A percentile compares a stretch with the other conserved stretches of the same genome.
These are phyloP conservation scores for Drosophila hamatofila DNA, from an alignment of 2,888 invertebrate species.

Conservation along the genomic window DNA sequence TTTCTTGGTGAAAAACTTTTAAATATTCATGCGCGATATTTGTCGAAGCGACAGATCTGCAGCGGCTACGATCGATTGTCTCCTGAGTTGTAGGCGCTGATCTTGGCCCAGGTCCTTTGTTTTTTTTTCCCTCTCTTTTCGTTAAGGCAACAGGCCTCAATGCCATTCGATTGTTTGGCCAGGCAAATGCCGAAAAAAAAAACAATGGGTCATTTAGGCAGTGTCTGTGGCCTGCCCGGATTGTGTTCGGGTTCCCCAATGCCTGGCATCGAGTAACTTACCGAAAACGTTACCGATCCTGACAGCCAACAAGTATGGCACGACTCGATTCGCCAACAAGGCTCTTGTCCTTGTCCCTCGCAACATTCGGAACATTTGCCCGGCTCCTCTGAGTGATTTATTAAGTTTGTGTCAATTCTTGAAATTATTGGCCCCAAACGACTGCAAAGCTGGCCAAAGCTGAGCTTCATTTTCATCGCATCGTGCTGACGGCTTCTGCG, in stretches of 20 bases:
- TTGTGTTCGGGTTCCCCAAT: slow-evolving; percentile 16
- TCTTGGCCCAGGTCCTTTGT: slow-evolving; percentile 47
- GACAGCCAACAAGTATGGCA: slow-evolving; percentile 83
- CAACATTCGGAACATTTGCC: slow-evolving; percentile 11
- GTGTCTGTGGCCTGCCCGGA: slow-evolving; percentile 20
- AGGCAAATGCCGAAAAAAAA: slow-evolving; percentile 52
- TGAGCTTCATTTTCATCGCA: slow-evolving; percentile 26
- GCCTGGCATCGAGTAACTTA: slow-evolving; percentile 36
- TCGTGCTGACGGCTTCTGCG: slow-evolving; percentile 76
- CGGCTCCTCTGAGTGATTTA: slow-evolving; percentile 78
- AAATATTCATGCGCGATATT: slow-evolving; percentile 79
- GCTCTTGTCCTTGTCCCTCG: slow-evolving; percentile 54
- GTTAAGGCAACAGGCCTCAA: slow-evolving; percentile 26
- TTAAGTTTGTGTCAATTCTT: slow-evolving; percentile 82
- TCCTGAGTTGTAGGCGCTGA: slow-evolving; percentile 42
- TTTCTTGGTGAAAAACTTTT: slow-evolving; percentile 50
- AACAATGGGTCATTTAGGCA: slow-evolving; percentile 77
- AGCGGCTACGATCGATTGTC: slow-evolving; percentile 70
- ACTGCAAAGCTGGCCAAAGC: slow-evolving; percentile 29
- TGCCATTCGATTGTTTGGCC: slow-evolving; percentile 72
- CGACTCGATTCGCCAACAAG: slow-evolving; percentile 58
- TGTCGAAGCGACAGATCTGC: slow-evolving; percentile 78
- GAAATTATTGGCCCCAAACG: slow-evolving; percentile 78
- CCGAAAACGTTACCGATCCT: slow-evolving; percentile 73
- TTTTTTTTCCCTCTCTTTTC: slow-evolving; percentile 1